phyloP scores from a whole-genome alignment of 2,113 vertebrate species.

The Misgurnus mizolepis region DNA sequence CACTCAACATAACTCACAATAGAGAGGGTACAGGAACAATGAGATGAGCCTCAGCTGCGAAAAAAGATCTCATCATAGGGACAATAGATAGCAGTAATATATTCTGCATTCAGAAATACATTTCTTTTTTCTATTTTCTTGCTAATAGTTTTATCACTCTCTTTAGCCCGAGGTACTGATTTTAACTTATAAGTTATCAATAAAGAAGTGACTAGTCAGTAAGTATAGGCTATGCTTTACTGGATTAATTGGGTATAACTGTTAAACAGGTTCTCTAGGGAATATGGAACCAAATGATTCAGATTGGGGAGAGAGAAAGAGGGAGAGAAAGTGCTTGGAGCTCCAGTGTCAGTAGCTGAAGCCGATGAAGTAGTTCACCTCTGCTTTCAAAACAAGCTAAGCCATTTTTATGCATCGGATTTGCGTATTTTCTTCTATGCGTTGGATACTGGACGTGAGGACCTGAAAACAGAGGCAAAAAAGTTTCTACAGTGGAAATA shows the following conservation, averaged over 20 bases:
- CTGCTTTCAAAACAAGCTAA: neutral
- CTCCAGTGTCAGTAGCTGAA: neutral
- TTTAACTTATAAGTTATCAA: neutral
- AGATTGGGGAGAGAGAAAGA: constrained; percentile 2
- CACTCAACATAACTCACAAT: constrained; percentile 23
- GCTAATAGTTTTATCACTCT: neutral
- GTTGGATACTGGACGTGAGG: neutral
- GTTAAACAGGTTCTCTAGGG: constrained; percentile 30
- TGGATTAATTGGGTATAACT: constrained; percentile 6
- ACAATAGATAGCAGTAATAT: constrained; percentile 41
- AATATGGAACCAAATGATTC: constrained; percentile 7
- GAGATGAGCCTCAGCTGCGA: constrained; percentile 44
- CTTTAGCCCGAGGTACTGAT: constrained; percentile 12
- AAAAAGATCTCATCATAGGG: constrained; percentile 37
- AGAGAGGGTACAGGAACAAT: constrained; percentile 20
- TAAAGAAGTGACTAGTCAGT: neutral
- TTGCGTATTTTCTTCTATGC: neutral
- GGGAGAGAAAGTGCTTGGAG: neutral
- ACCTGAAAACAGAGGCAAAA: neutral
- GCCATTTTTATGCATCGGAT: neutral
- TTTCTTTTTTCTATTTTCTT: constrained; percentile 22
- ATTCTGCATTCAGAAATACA: constrained; percentile 30
- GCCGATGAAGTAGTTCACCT: neutral
- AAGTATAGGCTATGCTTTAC: neutral
- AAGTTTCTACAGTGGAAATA: neutral